These are phyloP conservation scores for Elaphurus davidianus DNA, from an alignment of 2,113 vertebrate genomes.

Conservation along the genomic window DNA sequence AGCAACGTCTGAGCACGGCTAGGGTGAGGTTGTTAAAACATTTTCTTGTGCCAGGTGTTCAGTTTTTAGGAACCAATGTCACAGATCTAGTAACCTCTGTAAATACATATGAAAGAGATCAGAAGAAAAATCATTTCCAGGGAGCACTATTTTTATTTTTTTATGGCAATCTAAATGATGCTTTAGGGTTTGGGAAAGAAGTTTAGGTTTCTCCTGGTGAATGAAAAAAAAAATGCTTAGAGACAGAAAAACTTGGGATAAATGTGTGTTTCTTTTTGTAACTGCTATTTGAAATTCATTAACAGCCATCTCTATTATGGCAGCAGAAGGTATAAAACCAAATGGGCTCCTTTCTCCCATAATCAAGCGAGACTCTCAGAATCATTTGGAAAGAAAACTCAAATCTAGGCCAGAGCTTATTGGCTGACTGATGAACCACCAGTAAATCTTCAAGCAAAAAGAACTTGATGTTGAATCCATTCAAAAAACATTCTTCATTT, in stretches of 20 bases:
- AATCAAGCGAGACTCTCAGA: neutral
- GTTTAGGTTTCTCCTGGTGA: neutral
- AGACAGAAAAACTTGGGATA: neutral
- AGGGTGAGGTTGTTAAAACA: neutral
- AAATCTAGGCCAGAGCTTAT: neutral
- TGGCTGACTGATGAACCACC: neutral
- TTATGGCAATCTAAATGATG: neutral
- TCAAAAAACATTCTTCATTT: conserved; percentile 58
- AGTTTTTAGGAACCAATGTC: conserved; percentile 24
- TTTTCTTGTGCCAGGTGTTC: conserved; percentile 10
- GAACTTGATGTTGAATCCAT: conserved; percentile 52
- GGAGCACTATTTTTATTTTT: neutral
- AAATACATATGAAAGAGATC: conserved; percentile 39
- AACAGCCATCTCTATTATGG: neutral
- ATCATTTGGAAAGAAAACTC: neutral
- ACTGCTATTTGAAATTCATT: conserved; percentile 33
- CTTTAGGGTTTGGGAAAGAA: neutral
- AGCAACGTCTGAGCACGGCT: neutral
- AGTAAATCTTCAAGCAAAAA: conserved; percentile 58
- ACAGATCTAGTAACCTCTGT: neutral
- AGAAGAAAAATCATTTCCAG: conserved; percentile 19
- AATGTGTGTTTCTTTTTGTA: neutral
- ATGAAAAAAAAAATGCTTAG: neutral
- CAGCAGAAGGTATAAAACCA: neutral
- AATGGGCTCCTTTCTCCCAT: neutral